These are phyloP conservation scores for Oceanodroma leucorhoa DNA, from an alignment of 2,797 vertebrate genomes.

Conservation along the genomic window DNA sequence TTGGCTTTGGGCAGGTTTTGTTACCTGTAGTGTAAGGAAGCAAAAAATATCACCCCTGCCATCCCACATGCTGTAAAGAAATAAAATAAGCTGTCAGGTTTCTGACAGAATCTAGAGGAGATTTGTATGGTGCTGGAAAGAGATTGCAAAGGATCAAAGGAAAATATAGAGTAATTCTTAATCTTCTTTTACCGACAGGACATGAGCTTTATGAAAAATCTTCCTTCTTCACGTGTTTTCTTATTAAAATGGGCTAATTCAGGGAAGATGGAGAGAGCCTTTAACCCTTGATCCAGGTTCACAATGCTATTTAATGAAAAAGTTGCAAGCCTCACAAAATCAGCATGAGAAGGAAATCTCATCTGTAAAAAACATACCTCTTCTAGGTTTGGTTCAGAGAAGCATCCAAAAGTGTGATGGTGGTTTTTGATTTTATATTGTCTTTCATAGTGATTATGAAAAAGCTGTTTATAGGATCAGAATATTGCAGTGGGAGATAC, in stretches of 20 bases:
- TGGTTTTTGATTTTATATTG: background rate
- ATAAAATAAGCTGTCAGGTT: background rate
- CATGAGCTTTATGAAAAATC: background rate
- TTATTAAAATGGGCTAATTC: background rate
- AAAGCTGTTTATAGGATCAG: background rate
- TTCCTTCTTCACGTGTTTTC: background rate
- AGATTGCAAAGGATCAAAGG: constrained; percentile 8
- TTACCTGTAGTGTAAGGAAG: background rate
- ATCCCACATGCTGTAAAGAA: background rate
- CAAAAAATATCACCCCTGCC: background rate
- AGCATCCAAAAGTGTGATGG: background rate
- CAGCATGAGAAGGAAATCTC: background rate
- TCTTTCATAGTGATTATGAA: background rate
- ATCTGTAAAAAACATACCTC: background rate
- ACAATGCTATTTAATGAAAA: background rate
- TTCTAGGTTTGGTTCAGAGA: background rate
- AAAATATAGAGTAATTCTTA: background rate
- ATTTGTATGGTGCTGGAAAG: background rate
- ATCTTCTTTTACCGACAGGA: background rate
- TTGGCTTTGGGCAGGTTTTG: background rate
- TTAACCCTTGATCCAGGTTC: background rate
- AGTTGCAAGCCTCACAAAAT: background rate
- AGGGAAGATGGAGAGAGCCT: background rate
- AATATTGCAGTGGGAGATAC: background rate
- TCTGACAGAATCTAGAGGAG: background rate